A percentile compares a stretch with the other conserved stretches of the same genome.
phyloP scores from a whole-genome alignment of 2,797 vertebrate genomes.

The Leuciscus waleckii region DNA sequence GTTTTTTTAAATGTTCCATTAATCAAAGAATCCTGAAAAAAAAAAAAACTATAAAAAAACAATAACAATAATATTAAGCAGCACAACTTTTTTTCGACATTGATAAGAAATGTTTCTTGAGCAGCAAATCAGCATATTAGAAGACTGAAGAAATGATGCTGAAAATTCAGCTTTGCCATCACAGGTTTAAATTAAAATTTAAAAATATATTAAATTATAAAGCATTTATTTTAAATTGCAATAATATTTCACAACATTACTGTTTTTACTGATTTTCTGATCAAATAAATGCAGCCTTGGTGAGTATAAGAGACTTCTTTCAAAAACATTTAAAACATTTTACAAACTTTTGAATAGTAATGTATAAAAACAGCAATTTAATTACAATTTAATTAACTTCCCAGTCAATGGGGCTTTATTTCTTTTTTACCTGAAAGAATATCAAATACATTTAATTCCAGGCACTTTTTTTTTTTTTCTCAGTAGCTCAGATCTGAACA shows the following conservation, averaged over 20 bases:
- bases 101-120: neutral
- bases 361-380: neutral
- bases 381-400: slow-evolving; percentile 43
- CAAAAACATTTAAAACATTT: neutral
- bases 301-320: neutral
- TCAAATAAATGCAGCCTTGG: neutral
- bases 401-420: slow-evolving; percentile 79
- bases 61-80: neutral
- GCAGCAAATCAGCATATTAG: neutral
- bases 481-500: neutral
- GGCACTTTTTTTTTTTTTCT: neutral
- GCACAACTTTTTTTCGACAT: neutral
- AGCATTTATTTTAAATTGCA: neutral
- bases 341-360: neutral
- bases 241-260: neutral
- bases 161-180: neutral
- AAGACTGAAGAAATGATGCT: neutral
- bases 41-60: neutral
- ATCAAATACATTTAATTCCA: slow-evolving; percentile 18
- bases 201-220: neutral
- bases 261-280: too few relatives aligned
- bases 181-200: neutral
- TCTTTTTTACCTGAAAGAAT: slow-evolving; percentile 64
- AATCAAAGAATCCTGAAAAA: neutral
- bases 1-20: neutral